phyloP scores from a whole-genome alignment of 2,113 vertebrate genomes.

The Pontoporia blainvillei region DNA sequence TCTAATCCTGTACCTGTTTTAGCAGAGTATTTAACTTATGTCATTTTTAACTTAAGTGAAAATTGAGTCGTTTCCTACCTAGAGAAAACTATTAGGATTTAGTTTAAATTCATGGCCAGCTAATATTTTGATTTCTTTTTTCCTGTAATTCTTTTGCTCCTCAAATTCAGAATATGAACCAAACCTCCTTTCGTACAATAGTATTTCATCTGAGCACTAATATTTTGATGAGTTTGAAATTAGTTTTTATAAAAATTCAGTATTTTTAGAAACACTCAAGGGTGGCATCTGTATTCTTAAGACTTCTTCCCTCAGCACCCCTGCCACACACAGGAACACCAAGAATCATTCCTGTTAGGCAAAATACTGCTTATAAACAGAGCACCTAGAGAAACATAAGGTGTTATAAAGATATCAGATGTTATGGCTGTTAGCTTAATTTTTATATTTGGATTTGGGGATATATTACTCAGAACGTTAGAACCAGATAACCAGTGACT shows the following conservation, averaged over 20 bases:
- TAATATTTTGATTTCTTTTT: conserved; percentile 3
- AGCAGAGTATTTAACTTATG: not conserved
- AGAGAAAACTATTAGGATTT: not conserved
- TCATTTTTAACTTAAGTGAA: not conserved
- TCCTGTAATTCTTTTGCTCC: not conserved
- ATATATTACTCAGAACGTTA: not conserved
- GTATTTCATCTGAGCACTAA: not conserved
- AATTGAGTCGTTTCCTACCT: not conserved
- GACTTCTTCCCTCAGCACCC: not conserved
- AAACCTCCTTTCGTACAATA: not conserved
- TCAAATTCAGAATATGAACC: not conserved
- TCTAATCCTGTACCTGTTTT: not conserved
- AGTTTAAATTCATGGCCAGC: conserved; percentile 5
- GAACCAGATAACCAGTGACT: not conserved
- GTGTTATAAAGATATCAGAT: not conserved
- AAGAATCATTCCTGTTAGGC: not conserved
- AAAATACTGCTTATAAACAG: not conserved
- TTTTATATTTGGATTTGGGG: not conserved
- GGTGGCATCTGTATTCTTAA: not conserved
- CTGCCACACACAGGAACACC: not conserved
- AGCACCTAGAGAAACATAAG: not conserved
- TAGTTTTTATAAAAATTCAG: not conserved
- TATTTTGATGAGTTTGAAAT: not conserved
- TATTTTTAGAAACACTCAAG: not conserved
- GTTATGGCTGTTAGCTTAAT: not conserved